Conservation (phyloP, 2,888 invertebrate genomes). For the Apodemia zela region DNA sequence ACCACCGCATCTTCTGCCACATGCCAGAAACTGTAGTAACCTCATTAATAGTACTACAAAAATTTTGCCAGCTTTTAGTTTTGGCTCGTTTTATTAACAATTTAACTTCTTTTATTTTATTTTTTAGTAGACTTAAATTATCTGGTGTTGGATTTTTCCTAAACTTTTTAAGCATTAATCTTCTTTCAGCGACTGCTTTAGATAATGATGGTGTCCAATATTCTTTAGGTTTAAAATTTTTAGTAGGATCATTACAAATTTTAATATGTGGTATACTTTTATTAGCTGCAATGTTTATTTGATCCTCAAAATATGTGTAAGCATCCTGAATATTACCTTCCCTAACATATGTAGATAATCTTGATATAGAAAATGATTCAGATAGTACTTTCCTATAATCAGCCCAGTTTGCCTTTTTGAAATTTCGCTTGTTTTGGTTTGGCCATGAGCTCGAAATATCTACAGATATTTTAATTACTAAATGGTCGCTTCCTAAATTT, state of each 20-base stretch:
- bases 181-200: slow-evolving; percentile 4
- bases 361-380: background rate
- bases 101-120: too few relatives aligned
- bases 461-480: slow-evolving; percentile 19
- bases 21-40: background rate
- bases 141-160: too few relatives aligned
- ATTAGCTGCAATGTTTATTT: background rate
- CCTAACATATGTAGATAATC: background rate
- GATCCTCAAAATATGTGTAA: background rate
- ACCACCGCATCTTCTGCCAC: too few relatives aligned
- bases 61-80: background rate
- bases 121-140: too few relatives aligned
- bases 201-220: slow-evolving; percentile 2
- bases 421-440: slow-evolving; percentile 19
- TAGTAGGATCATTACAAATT: background rate
- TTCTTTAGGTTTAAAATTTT: slow-evolving; percentile 3
- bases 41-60: background rate
- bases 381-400: background rate
- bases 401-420: slow-evolving; percentile 21
- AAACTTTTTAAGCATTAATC: background rate
- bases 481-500: slow-evolving; percentile 25
- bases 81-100: background rate
- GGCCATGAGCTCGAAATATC: background rate
- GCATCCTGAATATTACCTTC: background rate
- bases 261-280: background rate